Percentiles rank a stretch among this genome's conserved stretches.
Conservation (phyloP, 2,797 vertebrate genomes). For the Sus cebifrons region DNA sequence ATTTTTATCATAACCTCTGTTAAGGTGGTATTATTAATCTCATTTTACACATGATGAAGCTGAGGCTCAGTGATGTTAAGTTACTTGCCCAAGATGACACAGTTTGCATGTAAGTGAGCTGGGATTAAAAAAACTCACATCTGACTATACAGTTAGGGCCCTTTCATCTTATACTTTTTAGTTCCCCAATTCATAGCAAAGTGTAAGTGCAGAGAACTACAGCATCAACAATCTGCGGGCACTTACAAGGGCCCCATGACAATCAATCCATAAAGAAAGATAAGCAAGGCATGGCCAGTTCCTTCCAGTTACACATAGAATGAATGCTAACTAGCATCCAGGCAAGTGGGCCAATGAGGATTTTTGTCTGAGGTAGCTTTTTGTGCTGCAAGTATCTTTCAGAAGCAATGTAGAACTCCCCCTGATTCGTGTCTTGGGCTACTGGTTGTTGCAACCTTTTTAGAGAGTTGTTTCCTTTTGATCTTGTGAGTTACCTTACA, state of each 20-base stretch:
- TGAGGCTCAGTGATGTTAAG: not conserved
- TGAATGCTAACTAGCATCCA: not conserved
- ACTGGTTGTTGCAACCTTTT: not conserved
- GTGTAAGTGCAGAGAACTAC: not conserved
- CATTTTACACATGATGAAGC: not conserved
- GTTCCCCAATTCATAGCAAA: not conserved
- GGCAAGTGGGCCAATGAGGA: not conserved
- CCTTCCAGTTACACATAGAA: not conserved
- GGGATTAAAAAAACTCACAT: not conserved
- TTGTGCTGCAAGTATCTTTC: not conserved
- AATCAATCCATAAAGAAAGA: not conserved
- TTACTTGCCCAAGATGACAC: not conserved
- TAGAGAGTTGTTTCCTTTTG: conserved; percentile 14
- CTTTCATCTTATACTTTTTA: not conserved
- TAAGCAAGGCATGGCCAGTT: not conserved
- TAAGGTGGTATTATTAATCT: not conserved
- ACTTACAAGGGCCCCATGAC: not conserved
- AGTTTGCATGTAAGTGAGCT: not conserved
- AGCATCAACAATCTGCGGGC: not conserved
- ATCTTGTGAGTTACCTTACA: not conserved
- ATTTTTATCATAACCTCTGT: not conserved
- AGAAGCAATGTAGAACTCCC: not conserved
- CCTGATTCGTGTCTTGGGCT: not conserved
- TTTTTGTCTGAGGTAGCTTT: not conserved
- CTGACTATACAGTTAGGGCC: not conserved